phyloP scores from a whole-genome alignment of 2,113 vertebrate genomes.

The Lasiurus cinereus region DNA sequence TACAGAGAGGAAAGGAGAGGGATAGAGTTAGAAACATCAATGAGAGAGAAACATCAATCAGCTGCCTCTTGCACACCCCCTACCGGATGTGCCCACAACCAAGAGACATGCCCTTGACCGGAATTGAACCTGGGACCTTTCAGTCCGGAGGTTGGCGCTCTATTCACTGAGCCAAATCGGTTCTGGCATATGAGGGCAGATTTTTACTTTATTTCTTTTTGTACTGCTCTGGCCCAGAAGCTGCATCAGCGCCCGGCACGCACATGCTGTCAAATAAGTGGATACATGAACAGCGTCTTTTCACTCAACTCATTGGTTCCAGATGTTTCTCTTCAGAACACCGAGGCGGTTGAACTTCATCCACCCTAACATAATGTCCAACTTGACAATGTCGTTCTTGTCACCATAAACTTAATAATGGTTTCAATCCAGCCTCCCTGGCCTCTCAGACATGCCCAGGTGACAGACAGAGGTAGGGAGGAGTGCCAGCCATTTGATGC shows the following conservation, averaged over 20 bases:
- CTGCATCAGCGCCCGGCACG: background rate
- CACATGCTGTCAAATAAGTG: background rate
- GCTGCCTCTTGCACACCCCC: no score
- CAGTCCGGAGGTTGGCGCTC: no score
- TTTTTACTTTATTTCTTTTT: background rate
- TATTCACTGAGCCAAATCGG: no score
- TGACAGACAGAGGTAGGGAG: background rate
- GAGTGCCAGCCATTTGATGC: background rate
- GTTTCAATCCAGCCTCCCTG: background rate
- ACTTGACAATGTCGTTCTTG: background rate
- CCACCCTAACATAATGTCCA: background rate
- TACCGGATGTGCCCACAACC: no score
- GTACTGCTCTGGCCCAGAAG: background rate
- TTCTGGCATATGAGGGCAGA: background rate
- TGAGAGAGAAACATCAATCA: no score
- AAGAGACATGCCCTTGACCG: no score
- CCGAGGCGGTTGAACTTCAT: background rate
- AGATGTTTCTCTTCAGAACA: background rate
- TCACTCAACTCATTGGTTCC: background rate
- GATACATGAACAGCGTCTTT: background rate
- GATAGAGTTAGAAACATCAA: no score
- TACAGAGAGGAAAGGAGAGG: no score
- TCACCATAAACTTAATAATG: background rate
- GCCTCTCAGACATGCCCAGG: background rate
- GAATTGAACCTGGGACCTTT: no score